These are phyloP conservation scores for Dipodomys spectabilis DNA, from an alignment of 2,113 vertebrate species.

Conservation along the genomic window DNA sequence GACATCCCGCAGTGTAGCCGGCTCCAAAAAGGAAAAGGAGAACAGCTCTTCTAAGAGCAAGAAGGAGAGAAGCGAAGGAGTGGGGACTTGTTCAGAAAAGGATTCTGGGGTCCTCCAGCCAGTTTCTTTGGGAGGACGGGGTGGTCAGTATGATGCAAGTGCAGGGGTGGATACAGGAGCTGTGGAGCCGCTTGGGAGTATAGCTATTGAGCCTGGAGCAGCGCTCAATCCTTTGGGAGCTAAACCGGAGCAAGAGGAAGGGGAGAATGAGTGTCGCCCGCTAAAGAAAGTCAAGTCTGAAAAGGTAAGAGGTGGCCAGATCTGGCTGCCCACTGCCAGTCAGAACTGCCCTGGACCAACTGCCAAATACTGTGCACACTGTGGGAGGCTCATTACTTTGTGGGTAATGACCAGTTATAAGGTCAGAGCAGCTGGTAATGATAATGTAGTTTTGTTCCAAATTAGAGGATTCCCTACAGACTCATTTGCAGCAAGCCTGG, in stretches of 20 bases:
- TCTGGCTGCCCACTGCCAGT: conserved; percentile 63
- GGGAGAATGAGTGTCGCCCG: conserved; percentile 94
- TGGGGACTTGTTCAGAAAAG: conserved; percentile 91
- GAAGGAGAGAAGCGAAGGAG: conserved; percentile 96
- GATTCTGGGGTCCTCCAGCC: conserved; percentile 93
- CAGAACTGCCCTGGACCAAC: conserved; percentile 63
- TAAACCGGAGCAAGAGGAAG: conserved; percentile 96
- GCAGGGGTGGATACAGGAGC: conserved; percentile 92
- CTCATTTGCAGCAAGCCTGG: conserved; percentile 52
- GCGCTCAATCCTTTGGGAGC: conserved; percentile 94
- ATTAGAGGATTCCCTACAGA: conserved; percentile 66
- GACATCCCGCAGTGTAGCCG: conserved; percentile 91
- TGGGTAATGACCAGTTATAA: conserved; percentile 77
- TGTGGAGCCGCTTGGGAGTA: conserved; percentile 96
- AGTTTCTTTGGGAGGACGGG: conserved; percentile 91
- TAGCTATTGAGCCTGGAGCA: conserved; percentile 95
- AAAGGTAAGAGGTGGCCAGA: conserved; percentile 91
- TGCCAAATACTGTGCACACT: conserved; percentile 57
- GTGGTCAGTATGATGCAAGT: conserved; percentile 92
- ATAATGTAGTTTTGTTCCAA: conserved; percentile 74
- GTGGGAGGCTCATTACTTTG: conserved; percentile 72
- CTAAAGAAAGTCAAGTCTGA: conserved; percentile 98
- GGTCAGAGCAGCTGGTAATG: conserved; percentile 75
- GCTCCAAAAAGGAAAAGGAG: conserved; percentile 98
- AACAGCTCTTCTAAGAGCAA: conserved; percentile 94